Base-by-base conservation (phyloP, 2,797 vertebrate species). In the Austrolebias charrua region DNA sequence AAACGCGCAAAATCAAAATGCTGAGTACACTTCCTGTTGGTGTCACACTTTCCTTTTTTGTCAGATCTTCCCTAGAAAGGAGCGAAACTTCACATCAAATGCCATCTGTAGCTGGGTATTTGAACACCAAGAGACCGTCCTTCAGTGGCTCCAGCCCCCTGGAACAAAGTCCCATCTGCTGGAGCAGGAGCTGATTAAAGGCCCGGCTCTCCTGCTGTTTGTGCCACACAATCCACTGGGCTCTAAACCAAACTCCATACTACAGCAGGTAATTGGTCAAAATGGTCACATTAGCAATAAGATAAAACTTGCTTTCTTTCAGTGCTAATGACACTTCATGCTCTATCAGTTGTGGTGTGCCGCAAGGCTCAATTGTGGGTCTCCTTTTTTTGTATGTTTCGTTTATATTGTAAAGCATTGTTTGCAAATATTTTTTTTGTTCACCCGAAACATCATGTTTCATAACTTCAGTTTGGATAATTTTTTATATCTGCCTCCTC, bases 131-230 rank as follows among this genome's bases (percentile, higher is more conserved):
- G 94, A 99, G 90, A 90, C 64, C 0, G 77, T 97, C 71, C 66
- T 93, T 57, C 78, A 74, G 20, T 92, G 92, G 92, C 81, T 93
- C 44, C 90, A 90, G 69, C 89, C 87, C 2, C 88, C 80, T 0
- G 88, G 89, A 45, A 88, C 82, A 2, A 93, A 92, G 86, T 93
- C 91, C 51, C 86, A 79, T 33, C 70, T 87, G 12, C 78, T 93
- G 71, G 89, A 92, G 35, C 73, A 87, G 0, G 96, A 98, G 81
- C 93, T 99, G 75, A 94, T 84, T 73, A 97, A 96, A 87, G 97
- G 97, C 35, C 95, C 96, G 0, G 97, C 97, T 0, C 93, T 99
- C 54, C 91, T 99, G 56, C 76, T 96, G 42, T 99, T 99, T 83
- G 82, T 98, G 68, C 95, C 95, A 2, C 94, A 96, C 43, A 80